Percentiles rank a stretch among this genome's conserved stretches.
Evolutionary conservation across 2,113 vertebrate species (phyloP).

Genomic region (Prunella himalayana): DNA sequence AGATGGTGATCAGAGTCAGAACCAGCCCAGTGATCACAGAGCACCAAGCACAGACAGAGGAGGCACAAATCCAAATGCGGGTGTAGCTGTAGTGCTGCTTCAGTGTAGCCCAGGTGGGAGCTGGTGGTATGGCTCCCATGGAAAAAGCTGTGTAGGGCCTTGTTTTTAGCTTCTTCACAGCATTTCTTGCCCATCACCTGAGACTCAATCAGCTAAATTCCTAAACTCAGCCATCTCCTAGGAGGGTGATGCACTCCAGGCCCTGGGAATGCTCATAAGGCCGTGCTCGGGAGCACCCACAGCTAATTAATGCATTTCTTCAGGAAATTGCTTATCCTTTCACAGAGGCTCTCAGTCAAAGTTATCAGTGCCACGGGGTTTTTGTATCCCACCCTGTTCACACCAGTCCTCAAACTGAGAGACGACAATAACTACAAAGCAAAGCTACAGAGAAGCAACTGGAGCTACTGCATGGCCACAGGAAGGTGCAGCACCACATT

Average conservation of each 20-base stretch:
- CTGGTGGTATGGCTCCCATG: accelerated
- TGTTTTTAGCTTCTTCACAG: neutral
- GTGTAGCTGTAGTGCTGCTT: neutral
- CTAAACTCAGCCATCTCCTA: neutral
- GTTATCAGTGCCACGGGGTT: neutral
- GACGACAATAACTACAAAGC: neutral
- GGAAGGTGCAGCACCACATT: neutral
- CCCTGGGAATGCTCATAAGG: no score
- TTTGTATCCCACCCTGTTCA: neutral
- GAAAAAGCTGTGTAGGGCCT: neutral
- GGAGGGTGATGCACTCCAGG: neutral
- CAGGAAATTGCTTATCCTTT: neutral
- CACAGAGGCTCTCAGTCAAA: neutral
- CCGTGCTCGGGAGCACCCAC: accelerated
- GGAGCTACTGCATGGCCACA: neutral
- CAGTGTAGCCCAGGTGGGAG: accelerated
- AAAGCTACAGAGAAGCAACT: neutral
- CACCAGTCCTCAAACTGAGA: neutral
- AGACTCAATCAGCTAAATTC: neutral
- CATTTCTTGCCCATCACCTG: neutral
- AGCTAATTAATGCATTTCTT: accelerated
- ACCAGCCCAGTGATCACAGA: neutral
- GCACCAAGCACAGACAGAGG: neutral
- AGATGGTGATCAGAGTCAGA: neutral
- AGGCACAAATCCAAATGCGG: accelerated